A percentile compares a stretch with the other conserved stretches of the same genome.
phyloP scores from a whole-genome alignment of 2,888 invertebrate genomes.

The Panorpa germanica region DNA sequence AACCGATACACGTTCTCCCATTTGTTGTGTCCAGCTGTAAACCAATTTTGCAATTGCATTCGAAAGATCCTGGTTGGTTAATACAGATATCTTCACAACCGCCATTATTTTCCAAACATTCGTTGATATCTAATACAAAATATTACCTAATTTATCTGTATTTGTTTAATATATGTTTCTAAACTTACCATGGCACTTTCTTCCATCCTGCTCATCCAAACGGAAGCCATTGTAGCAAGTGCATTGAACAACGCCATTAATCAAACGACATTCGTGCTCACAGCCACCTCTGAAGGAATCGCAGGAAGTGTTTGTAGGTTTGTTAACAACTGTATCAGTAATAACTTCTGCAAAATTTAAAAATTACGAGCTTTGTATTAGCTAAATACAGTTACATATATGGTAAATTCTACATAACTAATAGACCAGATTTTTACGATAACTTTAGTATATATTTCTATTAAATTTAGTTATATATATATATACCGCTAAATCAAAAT shows the following conservation, averaged over 20 bases:
- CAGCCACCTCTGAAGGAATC: conserved; percentile 27
- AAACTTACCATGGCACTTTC: conserved; percentile 20
- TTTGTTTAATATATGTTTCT: background rate
- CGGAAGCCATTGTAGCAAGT: conserved; percentile 24
- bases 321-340: no score
- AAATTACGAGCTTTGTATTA: no score
- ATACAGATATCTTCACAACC: conserved; percentile 33
- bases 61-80: conserved; percentile 34
- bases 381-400: no score
- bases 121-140: conserved; percentile 29
- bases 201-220: conserved; percentile 24
- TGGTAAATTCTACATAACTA: no score
- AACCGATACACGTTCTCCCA: conserved; percentile 29
- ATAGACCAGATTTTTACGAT: no score
- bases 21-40: conserved; percentile 25
- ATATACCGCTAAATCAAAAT: no score
- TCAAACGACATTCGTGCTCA: conserved; percentile 26
- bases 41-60: conserved; percentile 32
- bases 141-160: background rate
- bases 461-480: no score
- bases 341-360: no score
- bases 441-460: no score
- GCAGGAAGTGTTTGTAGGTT: conserved; percentile 17
- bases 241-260: conserved; percentile 20
- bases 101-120: conserved; percentile 30